Evolutionary conservation across 2,113 vertebrate species (phyloP), one percentile per base, ranked within the genome.

Genomic region (Triplophysa tibetana): DNA sequence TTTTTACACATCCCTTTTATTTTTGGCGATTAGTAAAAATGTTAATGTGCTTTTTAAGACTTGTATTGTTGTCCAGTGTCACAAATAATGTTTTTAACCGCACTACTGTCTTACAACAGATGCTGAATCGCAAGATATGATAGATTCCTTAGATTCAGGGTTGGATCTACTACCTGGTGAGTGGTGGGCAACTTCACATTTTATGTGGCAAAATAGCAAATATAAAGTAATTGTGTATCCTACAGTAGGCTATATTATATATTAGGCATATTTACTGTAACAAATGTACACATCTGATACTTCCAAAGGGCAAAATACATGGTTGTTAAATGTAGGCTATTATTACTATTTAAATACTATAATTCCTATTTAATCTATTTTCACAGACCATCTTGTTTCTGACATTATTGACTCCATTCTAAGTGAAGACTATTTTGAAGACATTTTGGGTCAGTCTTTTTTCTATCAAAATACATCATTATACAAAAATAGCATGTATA

Each of bases 161-260:
- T 29, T 10, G n/a, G 78, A 79, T 17, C 77, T 70, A 10, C 52
- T 80, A 56, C 78, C 78, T 72, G 78, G 78, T 80, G 29, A 73
- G 69, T 48, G 26, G 3, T n/a, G 68, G 70, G 52, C n/a, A n/a
- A n/a, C 52, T 8, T 7, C 1, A 7, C 17, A 19, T 54, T 54
- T 54, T 54, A 8, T 56, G 2, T 19, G 43, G 11, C 43, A 8
- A 21, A 19, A 16, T 21, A 16, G 54, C 19, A 21, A 16, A 52
- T 17, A 6, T 52, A 1, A 52, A 52, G 13, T 52, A 17, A 17
- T 29, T 0, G 4, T 4, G 0, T 29, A 29, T 4, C 4, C 29
- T 29, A 29, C 29, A 29, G 29, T 29, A 14, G 48, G 11, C 11
- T 13, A n/a, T n/a, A 17, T 29, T 29, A 4, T 29, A 38, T 38